These are phyloP conservation scores for Drosophila multiciliata DNA, from an alignment of 2,888 invertebrate species.

Conservation along the genomic window DNA sequence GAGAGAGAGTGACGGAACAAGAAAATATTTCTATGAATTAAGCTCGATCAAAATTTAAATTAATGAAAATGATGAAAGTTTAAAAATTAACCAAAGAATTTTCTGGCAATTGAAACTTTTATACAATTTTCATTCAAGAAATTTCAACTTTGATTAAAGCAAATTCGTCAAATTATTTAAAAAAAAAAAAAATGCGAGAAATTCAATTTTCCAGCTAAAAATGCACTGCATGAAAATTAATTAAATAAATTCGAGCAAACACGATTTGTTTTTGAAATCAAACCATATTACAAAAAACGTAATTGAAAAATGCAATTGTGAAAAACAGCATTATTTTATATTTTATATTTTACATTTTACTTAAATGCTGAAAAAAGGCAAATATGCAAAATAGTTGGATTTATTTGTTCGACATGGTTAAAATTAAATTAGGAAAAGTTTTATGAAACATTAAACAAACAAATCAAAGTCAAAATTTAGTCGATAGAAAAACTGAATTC, in stretches of 20 bases:
- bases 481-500: not conserved
- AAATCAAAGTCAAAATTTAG: not conserved
- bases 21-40: not conserved
- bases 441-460: not conserved
- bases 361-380: not conserved
- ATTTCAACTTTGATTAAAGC: not conserved
- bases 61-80: not conserved
- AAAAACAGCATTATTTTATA: not conserved
- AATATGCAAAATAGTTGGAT: not conserved
- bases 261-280: not conserved
- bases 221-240: not conserved
- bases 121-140: not conserved
- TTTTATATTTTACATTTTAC: no score
- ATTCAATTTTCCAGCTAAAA: not conserved
- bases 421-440: not conserved
- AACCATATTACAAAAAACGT: not conserved
- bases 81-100: fast-evolving
- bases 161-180: not conserved
- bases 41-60: not conserved
- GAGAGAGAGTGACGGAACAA: no score
- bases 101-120: not conserved
- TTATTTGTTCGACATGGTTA: not conserved
- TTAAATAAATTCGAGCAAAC: not conserved
- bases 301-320: not conserved
- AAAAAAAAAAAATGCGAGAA: not conserved